Base-by-base conservation (phyloP, 2,797 vertebrate genomes). In the Danio tinwini region DNA sequence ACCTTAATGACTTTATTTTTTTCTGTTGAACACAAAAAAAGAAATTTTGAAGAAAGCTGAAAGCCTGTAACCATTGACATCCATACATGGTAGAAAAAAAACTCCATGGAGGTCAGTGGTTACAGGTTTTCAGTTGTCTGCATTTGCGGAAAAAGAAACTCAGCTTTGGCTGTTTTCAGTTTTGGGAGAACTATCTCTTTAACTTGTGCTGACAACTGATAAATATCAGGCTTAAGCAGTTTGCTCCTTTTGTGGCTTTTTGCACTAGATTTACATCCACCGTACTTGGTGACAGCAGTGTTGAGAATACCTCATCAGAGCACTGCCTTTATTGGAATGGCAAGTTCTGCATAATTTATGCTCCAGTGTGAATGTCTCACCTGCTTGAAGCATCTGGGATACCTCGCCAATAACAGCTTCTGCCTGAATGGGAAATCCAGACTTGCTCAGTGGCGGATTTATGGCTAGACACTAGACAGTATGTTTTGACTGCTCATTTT, bases 261-360 rank as follows among this genome's bases (percentile, higher is more conserved):
- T 82, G 80, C 61, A 77, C 80, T 69, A 65, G 89, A 91, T 90
- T 92, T 91, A 90, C 89, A 88, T 92, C 89, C 87, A 68, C 76
- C 80, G 85, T 82, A 86, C 83, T 86, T 87, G n/a, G 67, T 86
- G 91, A 90, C 89, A 88, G 90, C 84, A 81, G 89, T 87, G 86
- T 87, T 84, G 91, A 88, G 90, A 93, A 89, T 88, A 89, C 89
- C 91, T 91, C 86, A 17, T 84, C 83, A 74, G 68, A 86, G 89
- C 87, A 83, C 86, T 86, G 67, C 86, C 90, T 88, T 91, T 90
- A 91, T 93, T 90, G 90, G 89, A 93, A 92, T 90, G 91, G 90
- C 89, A 89, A 29, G 89, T 65, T 84, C 91, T 93, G 92, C 91
- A 93, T 93, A 92, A 93, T 94, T 93, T 91, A 94, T 91, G 52